These are phyloP conservation scores for Oceanodroma leucorhoa DNA, from an alignment of 2,797 vertebrate species.

Conservation along the genomic window DNA sequence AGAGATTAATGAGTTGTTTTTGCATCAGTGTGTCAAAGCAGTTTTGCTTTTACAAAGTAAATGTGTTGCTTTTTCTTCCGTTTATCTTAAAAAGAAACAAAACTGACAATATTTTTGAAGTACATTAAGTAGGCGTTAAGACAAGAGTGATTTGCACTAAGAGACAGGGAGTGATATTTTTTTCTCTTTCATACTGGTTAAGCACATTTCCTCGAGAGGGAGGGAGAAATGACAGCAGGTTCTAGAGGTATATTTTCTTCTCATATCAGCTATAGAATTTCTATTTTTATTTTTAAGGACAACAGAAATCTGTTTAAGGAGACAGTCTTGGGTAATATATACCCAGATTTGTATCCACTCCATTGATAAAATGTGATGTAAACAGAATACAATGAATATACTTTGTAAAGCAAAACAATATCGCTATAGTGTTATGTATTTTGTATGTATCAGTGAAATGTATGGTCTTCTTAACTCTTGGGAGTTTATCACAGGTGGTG, in stretches of 20 bases:
- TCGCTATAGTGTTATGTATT: background rate
- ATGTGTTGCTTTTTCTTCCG: slow-evolving; percentile 26
- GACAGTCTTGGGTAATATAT: background rate
- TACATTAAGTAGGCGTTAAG: slow-evolving; percentile 18
- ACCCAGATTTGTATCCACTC: background rate
- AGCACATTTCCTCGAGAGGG: background rate
- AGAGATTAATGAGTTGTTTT: background rate
- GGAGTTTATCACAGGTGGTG: background rate
- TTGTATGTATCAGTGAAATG: fast-evolving
- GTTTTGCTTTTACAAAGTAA: slow-evolving; percentile 16
- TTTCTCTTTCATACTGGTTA: background rate
- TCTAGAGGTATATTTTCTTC: background rate
- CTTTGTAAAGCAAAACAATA: background rate
- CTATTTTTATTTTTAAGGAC: background rate
- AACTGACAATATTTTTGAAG: slow-evolving; percentile 29
- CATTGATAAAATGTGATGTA: background rate
- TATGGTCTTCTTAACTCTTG: background rate
- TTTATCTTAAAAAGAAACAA: slow-evolving; percentile 8
- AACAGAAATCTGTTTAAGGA: background rate
- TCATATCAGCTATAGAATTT: background rate
- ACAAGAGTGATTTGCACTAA: background rate
- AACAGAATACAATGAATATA: background rate
- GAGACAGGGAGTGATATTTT: background rate
- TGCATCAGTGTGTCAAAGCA: background rate
- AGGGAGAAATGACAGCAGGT: background rate